Evolutionary conservation across 2,888 invertebrate species (phyloP).

Genomic region (Synergus laeviventris): DNA sequence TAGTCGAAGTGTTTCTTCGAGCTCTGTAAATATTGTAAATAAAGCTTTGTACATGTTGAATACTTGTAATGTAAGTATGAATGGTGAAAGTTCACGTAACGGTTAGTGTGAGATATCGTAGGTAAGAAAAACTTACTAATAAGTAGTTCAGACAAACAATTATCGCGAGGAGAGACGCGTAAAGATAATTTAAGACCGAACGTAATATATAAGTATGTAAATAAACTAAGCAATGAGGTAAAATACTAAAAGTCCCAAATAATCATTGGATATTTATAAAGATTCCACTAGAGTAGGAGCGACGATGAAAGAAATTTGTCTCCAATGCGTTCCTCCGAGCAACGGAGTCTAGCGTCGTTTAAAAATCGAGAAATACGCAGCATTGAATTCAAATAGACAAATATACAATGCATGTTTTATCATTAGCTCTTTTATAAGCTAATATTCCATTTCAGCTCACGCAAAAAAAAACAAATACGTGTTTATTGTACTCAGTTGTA

Average conservation of each 20-base stretch:
- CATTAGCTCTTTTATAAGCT: constrained; percentile 70
- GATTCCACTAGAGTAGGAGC: constrained; percentile 65
- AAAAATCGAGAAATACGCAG: constrained; percentile 30
- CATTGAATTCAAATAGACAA: constrained; percentile 31
- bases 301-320: constrained; percentile 54
- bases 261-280: constrained; percentile 73
- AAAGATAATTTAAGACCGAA: constrained; percentile 59
- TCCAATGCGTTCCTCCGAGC: constrained; percentile 64
- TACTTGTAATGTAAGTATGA: constrained; percentile 73
- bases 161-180: constrained; percentile 63
- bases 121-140: constrained; percentile 65
- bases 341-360: constrained; percentile 61
- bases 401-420: constrained; percentile 66
- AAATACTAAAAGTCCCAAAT: constrained; percentile 70
- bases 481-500: constrained; percentile 14
- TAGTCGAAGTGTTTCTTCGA: constrained; percentile 50
- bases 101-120: constrained; percentile 65
- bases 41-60: constrained; percentile 80
- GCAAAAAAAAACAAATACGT: constrained; percentile 51
- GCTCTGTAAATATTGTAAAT: constrained; percentile 78
- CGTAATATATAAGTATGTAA: constrained; percentile 69
- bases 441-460: constrained; percentile 64
- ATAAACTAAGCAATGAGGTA: constrained; percentile 72
- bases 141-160: constrained; percentile 68
- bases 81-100: constrained; percentile 61